These are phyloP conservation scores for Thymelicus sylvestris DNA, from an alignment of 2,888 invertebrate genomes.

Conservation along the genomic window DNA sequence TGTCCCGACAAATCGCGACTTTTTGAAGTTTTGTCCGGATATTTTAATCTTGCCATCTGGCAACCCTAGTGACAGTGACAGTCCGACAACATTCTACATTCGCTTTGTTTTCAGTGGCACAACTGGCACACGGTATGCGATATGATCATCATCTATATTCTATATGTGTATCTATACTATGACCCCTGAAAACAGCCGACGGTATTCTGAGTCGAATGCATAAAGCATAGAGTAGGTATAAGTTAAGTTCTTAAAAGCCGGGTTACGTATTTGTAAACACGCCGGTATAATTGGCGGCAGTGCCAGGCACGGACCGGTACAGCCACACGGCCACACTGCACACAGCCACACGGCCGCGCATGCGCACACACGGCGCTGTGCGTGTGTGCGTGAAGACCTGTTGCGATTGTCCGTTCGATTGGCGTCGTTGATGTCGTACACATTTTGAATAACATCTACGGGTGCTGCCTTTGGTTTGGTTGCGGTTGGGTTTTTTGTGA, in stretches of 20 bases:
- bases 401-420: conserved; percentile 25
- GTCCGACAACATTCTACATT: too few relatives aligned
- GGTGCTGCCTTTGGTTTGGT: not conserved
- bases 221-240: conserved; percentile 13
- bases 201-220: not conserved
- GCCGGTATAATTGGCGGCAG: conserved; percentile 35
- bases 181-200: too few relatives aligned
- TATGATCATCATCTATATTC: too few relatives aligned
- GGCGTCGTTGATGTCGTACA: conserved; percentile 14
- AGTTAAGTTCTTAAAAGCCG: conserved; percentile 31
- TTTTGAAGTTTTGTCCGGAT: too few relatives aligned
- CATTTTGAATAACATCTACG: conserved; percentile 14
- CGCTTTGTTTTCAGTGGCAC: too few relatives aligned
- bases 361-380: not conserved
- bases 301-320: conserved; percentile 40
- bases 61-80: too few relatives aligned
- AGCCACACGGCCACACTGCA: not conserved
- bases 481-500: not conserved
- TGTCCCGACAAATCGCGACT: too few relatives aligned
- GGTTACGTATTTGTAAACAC: conserved; percentile 36
- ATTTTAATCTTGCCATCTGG: too few relatives aligned
- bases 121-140: too few relatives aligned
- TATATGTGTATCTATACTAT: too few relatives aligned
- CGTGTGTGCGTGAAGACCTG: conserved; percentile 11
- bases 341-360: too few relatives aligned